These are phyloP conservation scores for Tenthredo scrophulariae DNA, from an alignment of 2,888 invertebrate genomes.

Conservation along the genomic window DNA sequence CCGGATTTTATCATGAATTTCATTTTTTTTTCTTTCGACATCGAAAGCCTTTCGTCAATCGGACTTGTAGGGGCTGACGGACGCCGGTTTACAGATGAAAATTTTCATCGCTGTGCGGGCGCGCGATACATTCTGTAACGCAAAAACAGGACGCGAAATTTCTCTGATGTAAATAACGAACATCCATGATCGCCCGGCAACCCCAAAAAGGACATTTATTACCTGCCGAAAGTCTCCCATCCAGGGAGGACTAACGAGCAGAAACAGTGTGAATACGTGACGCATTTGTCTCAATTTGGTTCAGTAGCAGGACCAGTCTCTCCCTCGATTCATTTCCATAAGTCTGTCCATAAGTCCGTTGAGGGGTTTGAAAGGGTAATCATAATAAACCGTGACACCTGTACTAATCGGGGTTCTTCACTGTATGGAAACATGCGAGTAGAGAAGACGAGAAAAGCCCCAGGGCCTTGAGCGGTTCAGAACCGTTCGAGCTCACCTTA, in stretches of 20 bases:
- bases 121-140: background rate
- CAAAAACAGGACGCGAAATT: background rate
- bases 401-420: background rate
- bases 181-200: background rate
- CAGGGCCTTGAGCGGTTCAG: background rate
- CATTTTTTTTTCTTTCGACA: background rate
- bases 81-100: background rate
- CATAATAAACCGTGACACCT: constrained; percentile 34
- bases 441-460: background rate
- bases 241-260: constrained; percentile 30
- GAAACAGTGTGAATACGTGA: constrained; percentile 50
- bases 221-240: constrained; percentile 35
- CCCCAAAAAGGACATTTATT: constrained; percentile 39
- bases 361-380: constrained; percentile 28
- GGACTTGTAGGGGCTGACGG: background rate
- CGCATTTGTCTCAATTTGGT: constrained; percentile 50
- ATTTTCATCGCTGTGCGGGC: background rate
- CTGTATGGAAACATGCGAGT: background rate
- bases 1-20: constrained; percentile 26
- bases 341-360: constrained; percentile 36
- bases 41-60: background rate
- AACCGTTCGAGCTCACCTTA: background rate
- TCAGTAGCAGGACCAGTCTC: constrained; percentile 25
- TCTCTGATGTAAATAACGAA: background rate
- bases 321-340: constrained; percentile 48